Evolutionary conservation across 2,797 vertebrate genomes (phyloP), one percentile per base, ranked within the genome.

Genomic region (Delichon dasypus): DNA sequence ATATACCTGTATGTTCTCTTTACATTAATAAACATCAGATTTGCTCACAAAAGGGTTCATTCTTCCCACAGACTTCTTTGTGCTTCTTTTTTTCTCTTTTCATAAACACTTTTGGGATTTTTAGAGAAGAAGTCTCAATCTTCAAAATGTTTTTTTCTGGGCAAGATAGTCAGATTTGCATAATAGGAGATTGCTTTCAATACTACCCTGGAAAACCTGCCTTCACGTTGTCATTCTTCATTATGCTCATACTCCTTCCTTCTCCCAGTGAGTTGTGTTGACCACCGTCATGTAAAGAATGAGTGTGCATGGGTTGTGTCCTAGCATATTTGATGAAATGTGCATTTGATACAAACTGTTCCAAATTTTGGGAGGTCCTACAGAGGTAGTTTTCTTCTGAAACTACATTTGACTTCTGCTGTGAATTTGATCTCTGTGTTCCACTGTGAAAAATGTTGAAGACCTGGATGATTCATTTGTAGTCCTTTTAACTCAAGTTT

Each of bases 221-320:
- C 4, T 81, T 10, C 7, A 6, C 22, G 38, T 82, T 2, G 7
- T 40, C 9, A 18, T 77, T 61, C 27, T 66, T 77, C 23, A 14
- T 1, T 3, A 21, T n/a, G 22, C 27, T 79, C 42, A 16, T 85
- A 73, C 60, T 75, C 13, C 15, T 34, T 74, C 25, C 7, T 78
- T 72, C 68, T 36, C 21, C 25, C 5, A 9, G 6, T 1, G 5
- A 38, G 22, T 32, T 82, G 10, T 36, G 50, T 66, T 85, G 29
- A 45, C 16, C 13, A 72, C 54, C 19, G 20, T 61, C 11, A 4
- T 7, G 19, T 55, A 65, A 72, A 66, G 38, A 51, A 58, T 40
- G 36, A 74, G 2, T 20, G 25, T 53, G 9, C 2, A 0, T 73
- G 34, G 17, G 2, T 44, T 66, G 30, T 3, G 1, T 57, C 47